Conservation (phyloP, 2,113 vertebrate species). For the Microtus richardsoni region DNA sequence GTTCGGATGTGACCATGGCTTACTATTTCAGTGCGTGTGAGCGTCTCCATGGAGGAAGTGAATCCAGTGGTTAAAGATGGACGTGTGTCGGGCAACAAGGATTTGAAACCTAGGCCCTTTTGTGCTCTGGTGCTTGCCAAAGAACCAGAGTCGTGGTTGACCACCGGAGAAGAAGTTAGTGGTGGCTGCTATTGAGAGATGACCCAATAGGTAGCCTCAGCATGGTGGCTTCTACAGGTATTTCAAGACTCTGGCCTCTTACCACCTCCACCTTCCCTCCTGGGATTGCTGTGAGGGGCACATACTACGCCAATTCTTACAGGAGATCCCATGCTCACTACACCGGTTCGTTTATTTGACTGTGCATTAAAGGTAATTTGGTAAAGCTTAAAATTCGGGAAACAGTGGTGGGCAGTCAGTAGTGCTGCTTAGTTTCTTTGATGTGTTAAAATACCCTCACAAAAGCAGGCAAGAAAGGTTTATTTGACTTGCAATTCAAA, state of each 20-base stretch:
- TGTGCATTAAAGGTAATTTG: fast-evolving
- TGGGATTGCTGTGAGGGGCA: fast-evolving
- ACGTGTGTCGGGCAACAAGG: neutral
- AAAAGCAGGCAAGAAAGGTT: neutral
- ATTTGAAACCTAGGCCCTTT: neutral
- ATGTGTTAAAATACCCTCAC: neutral
- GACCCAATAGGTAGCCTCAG: fast-evolving
- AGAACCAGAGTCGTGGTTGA: neutral
- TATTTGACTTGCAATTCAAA: neutral
- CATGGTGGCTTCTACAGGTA: fast-evolving
- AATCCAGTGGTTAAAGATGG: neutral
- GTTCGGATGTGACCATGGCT: too few relatives aligned
- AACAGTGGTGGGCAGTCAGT: neutral
- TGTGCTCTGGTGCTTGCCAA: neutral
- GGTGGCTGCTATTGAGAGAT: fast-evolving
- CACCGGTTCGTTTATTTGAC: fast-evolving
- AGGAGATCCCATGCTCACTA: neutral
- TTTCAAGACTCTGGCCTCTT: neutral
- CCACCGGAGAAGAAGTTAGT: neutral
- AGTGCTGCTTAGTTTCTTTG: neutral
- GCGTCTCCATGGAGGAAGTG: fast-evolving
- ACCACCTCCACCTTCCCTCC: neutral
- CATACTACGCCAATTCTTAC: fast-evolving
- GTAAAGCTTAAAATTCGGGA: neutral
- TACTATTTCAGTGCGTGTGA: neutral